These are phyloP conservation scores for Netta rufina DNA, from an alignment of 2,797 vertebrate species.

Conservation along the genomic window DNA sequence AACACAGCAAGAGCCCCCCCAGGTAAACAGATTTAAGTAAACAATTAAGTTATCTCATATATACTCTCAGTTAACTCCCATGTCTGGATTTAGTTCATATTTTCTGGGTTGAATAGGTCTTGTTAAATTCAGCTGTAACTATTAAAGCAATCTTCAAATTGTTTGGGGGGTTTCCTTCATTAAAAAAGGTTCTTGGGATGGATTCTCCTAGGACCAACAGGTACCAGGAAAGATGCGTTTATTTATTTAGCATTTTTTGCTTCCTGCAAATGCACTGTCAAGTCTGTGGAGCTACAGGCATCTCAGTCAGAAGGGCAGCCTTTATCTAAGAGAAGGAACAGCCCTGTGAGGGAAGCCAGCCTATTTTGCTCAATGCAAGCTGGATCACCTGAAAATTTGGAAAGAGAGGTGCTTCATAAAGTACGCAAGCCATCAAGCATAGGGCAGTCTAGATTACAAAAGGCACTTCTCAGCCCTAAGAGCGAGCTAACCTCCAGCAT, in stretches of 20 bases:
- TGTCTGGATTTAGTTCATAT: slow-evolving; percentile 10
- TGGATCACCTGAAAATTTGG: background rate
- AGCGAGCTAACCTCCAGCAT: background rate
- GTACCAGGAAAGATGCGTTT: background rate
- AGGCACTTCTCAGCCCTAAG: background rate
- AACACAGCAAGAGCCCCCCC: background rate
- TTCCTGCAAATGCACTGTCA: background rate
- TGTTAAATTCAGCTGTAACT: slow-evolving; percentile 47
- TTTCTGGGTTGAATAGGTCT: slow-evolving; percentile 35
- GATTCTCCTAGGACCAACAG: background rate
- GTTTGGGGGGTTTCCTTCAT: background rate
- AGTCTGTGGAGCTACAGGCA: background rate
- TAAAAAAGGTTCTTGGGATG: background rate
- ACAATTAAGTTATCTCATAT: slow-evolving; percentile 52
- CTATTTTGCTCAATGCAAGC: background rate
- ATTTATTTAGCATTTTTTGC: background rate
- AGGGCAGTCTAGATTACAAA: background rate
- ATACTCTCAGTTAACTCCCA: slow-evolving; percentile 61
- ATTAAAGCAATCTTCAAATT: background rate
- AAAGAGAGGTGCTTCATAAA: background rate
- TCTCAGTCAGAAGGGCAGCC: background rate
- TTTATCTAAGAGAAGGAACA: background rate
- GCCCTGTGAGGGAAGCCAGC: background rate
- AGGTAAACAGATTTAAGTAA: slow-evolving; percentile 52
- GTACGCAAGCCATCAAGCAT: background rate